phyloP scores from a whole-genome alignment of 2,888 invertebrate species.

The Zygogramma bicolorata region DNA sequence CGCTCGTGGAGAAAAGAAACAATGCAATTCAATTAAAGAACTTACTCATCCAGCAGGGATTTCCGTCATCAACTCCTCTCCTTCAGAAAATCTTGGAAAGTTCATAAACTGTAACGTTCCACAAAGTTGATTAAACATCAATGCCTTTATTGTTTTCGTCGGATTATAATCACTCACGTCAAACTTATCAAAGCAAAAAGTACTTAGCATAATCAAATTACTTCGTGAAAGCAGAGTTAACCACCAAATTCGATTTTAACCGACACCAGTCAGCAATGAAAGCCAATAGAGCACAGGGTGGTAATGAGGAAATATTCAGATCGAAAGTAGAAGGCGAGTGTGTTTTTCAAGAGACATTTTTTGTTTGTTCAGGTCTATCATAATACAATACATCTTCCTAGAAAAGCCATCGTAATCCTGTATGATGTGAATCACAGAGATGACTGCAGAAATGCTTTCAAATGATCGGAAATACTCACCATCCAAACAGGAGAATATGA shows the following conservation, averaged over 20 bases:
- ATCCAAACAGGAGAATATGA: too few relatives aligned
- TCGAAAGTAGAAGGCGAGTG: neutral
- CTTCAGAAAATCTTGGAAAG: slow-evolving; percentile 22
- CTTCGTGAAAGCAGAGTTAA: slow-evolving; percentile 41
- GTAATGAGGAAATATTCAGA: neutral
- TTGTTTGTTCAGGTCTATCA: too few relatives aligned
- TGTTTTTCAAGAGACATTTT: too few relatives aligned
- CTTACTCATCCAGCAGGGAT: slow-evolving; percentile 36
- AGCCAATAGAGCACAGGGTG: neutral
- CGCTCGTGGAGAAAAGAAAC: neutral
- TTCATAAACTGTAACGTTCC: slow-evolving; percentile 50
- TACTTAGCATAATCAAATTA: slow-evolving; percentile 51
- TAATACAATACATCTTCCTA: too few relatives aligned
- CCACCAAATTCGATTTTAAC: slow-evolving; percentile 42
- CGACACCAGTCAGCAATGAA: neutral
- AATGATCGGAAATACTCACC: too few relatives aligned
- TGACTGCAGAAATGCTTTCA: too few relatives aligned
- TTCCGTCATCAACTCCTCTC: slow-evolving; percentile 13
- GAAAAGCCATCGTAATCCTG: too few relatives aligned
- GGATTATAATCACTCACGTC: slow-evolving; percentile 44
- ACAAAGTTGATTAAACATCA: slow-evolving; percentile 51
- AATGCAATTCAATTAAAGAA: slow-evolving; percentile 53
- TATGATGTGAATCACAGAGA: too few relatives aligned
- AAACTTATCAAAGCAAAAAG: slow-evolving; percentile 51
- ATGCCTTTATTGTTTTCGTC: slow-evolving; percentile 45